Evolutionary conservation across 1,140 invertebrate genomes (phyloP), one percentile per base, ranked within the genome.

Genomic region (Drosophila suzukii): DNA sequence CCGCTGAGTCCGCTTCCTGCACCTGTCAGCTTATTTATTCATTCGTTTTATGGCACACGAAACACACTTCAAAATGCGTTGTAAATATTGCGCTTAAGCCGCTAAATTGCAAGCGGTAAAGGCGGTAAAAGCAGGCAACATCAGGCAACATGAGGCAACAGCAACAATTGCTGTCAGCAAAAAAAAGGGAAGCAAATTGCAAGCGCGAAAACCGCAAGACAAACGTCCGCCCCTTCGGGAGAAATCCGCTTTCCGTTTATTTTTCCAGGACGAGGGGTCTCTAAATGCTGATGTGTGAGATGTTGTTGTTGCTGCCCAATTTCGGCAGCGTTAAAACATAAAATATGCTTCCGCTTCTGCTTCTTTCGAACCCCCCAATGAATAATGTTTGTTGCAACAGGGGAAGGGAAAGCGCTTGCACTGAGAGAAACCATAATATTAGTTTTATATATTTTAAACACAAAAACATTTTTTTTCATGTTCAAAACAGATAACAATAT

Each of bases 241-340:
- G 43, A 67, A 61, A 17, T 27, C 39, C 36, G 8, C 41, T 15
- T 24, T 11, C 36, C 38, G 46, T 66, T 57, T 65, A 56, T 67
- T 34, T 24, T 56, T 17, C 36, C 51, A 43, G 67, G 67, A 55
- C 20, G 36, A 71, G 78, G 70, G 63, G 60, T 75, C 46, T 62
- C 84, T 86, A 90, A 90, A 90, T 90, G 86, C 88, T 90, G 88
- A 90, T 90, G 88, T 90, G 90, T 86, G 83, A 79, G 83, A 46
- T 81, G 54, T 46, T 78, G 80, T 57, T 83, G 75, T 67, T 85
- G 74, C 59, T 68, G 79, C 71, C 30, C 83, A 78, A 90, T 90
- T 90, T 90, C 83, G 82, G 85, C 86, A 90, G 75, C 88, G 88
- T 86, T 90, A 90, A 90, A 90, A 86, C 88, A 90, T 90, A 90